Evolutionary conservation across 2,797 vertebrate species (phyloP).

Genomic region (Orientallactaga sibirica): DNA sequence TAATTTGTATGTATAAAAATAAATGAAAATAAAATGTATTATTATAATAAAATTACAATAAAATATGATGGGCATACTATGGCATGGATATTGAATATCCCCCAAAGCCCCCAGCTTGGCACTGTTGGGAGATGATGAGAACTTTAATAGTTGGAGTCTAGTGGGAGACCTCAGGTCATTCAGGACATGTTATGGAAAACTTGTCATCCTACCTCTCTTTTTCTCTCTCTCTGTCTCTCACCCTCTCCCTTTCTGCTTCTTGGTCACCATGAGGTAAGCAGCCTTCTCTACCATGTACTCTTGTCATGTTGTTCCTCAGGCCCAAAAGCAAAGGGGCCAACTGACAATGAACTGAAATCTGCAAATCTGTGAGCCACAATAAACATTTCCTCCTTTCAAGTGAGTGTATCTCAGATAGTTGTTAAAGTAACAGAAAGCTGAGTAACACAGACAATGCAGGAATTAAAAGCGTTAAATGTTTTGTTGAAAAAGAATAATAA

Average conservation of each 20-base stretch:
- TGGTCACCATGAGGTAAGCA: neutral
- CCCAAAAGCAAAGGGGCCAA: neutral
- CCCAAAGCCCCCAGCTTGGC: neutral
- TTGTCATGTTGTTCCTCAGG: neutral
- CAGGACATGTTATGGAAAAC: neutral
- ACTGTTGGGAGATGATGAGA: neutral
- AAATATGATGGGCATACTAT: neutral
- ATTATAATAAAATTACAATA: neutral
- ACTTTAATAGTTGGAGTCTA: neutral
- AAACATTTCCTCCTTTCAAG: neutral
- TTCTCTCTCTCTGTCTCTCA: neutral
- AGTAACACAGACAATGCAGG: neutral
- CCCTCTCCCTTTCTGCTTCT: neutral
- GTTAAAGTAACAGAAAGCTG: neutral
- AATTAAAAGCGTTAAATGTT: neutral
- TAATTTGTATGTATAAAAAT: conserved; percentile 9
- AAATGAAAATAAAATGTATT: conserved; percentile 29
- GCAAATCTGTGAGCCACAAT: neutral
- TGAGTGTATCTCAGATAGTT: neutral
- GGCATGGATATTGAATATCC: neutral
- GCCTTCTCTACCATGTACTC: neutral
- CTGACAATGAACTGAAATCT: neutral
- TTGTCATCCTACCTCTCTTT: too few relatives aligned
- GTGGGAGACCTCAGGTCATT: neutral
- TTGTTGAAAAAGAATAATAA: neutral